Conservation (phyloP, 1,140 invertebrate species). For the Aphidius gifuensis region DNA sequence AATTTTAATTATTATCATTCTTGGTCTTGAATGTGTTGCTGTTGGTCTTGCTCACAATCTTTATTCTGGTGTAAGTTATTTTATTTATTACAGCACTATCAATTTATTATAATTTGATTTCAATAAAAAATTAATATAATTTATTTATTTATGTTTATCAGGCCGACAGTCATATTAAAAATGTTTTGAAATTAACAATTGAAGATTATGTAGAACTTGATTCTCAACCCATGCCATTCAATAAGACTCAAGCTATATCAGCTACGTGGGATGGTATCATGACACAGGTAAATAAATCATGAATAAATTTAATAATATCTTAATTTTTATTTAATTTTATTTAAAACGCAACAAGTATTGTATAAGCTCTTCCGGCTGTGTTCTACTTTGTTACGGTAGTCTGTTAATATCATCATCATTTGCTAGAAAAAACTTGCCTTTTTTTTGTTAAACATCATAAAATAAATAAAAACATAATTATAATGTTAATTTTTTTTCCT, state of each 20-base stretch:
- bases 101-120: too few species aligned
- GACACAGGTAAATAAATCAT: conserved; percentile 50
- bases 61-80: conserved; percentile 62
- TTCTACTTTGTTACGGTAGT: not conserved
- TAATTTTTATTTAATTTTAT: too few species aligned
- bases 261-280: conserved; percentile 68
- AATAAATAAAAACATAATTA: not conserved
- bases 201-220: conserved; percentile 49
- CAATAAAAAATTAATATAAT: not conserved
- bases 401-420: not conserved
- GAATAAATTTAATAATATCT: too few species aligned
- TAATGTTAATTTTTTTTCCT: not conserved
- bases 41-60: conserved; percentile 69
- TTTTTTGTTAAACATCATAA: not conserved
- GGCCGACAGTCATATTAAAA: conserved; percentile 57
- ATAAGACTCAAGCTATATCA: conserved; percentile 60
- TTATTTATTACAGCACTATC: not conserved
- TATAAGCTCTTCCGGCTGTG: conserved; percentile 14
- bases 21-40: conserved; percentile 69
- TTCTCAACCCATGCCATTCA: too few species aligned
- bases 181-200: conserved; percentile 60
- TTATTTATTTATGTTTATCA: conserved; percentile 37
- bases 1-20: conserved; percentile 67
- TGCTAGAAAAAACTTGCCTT: too few species aligned
- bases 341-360: conserved; percentile 3